A percentile compares a stretch with the other conserved stretches of the same genome.
Evolutionary conservation across 2,888 invertebrate species (phyloP).

Genomic region (Eupithecia insigniata): DNA sequence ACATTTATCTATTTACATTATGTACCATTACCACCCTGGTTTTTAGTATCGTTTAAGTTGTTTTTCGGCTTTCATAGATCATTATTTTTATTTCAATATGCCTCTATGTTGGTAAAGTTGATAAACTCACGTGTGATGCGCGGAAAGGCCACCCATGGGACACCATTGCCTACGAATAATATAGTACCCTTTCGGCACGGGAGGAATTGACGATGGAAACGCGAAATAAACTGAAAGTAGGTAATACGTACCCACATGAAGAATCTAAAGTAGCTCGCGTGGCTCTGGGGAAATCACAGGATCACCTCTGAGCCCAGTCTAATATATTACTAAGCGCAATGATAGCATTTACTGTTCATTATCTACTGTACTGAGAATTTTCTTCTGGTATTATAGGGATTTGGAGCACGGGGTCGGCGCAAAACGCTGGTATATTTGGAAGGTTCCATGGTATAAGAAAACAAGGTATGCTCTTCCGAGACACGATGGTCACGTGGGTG

Average conservation of each 20-base stretch:
- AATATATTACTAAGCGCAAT: slow-evolving; percentile 35
- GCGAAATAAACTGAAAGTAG: slow-evolving; percentile 47
- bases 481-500: no score
- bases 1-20: background rate
- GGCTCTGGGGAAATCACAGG: slow-evolving; percentile 67
- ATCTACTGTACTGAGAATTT: background rate
- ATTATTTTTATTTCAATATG: slow-evolving; percentile 13
- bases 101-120: slow-evolving; percentile 9
- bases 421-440: background rate
- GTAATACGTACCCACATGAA: slow-evolving; percentile 48
- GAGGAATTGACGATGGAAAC: slow-evolving; percentile 40
- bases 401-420: background rate
- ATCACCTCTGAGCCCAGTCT: slow-evolving; percentile 54
- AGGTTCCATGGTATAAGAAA: no score
- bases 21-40: background rate
- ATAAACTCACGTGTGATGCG: slow-evolving; percentile 27
- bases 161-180: slow-evolving; percentile 28
- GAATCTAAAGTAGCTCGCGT: slow-evolving; percentile 52
- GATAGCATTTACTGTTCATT: slow-evolving; percentile 38
- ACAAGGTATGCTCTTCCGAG: no score
- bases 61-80: background rate
- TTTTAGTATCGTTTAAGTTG: background rate
- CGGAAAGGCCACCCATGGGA: slow-evolving; percentile 26
- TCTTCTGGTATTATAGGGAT: background rate
- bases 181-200: slow-evolving; percentile 25